A percentile compares a stretch with the other conserved stretches of the same genome.
phyloP scores from a whole-genome alignment of 1,140 invertebrate genomes.

The Leptoteleia sp. region DNA sequence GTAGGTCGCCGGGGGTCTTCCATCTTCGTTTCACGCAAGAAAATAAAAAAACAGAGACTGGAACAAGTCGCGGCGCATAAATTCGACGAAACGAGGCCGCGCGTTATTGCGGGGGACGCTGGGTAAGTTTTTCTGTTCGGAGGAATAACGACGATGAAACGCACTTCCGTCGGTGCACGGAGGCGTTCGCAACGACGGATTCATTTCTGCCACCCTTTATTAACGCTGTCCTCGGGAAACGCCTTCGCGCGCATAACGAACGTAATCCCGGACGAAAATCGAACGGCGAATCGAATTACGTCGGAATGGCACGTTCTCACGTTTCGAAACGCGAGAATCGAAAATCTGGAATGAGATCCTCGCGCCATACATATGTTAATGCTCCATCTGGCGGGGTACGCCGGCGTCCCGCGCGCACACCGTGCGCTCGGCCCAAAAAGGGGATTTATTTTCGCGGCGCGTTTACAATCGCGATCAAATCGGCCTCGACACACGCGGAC shows the following conservation, averaged over 20 bases:
- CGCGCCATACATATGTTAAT: slow-evolving; percentile 74
- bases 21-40: neutral
- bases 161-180: slow-evolving; percentile 34
- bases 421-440: slow-evolving; percentile 37
- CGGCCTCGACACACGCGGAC: slow-evolving; percentile 35
- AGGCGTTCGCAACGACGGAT: slow-evolving; percentile 41
- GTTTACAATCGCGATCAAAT: slow-evolving; percentile 67
- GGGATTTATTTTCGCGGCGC: slow-evolving; percentile 68
- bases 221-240: slow-evolving; percentile 62
- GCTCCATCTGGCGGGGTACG: slow-evolving; percentile 70
- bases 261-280: slow-evolving; percentile 67
- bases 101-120: slow-evolving; percentile 30
- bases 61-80: slow-evolving; percentile 29
- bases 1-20: neutral
- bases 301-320: slow-evolving; percentile 67
- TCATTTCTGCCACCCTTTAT: slow-evolving; percentile 65
- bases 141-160: slow-evolving; percentile 50
- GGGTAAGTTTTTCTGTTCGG: slow-evolving; percentile 36
- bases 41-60: slow-evolving; percentile 16
- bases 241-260: slow-evolving; percentile 64
- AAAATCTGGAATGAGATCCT: slow-evolving; percentile 72
- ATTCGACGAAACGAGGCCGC: slow-evolving; percentile 38
- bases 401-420: slow-evolving; percentile 35
- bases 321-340: slow-evolving; percentile 66
- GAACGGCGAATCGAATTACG: slow-evolving; percentile 71